These are phyloP conservation scores for Dascillus cervinus DNA, from an alignment of 2,888 invertebrate species.

Conservation along the genomic window DNA sequence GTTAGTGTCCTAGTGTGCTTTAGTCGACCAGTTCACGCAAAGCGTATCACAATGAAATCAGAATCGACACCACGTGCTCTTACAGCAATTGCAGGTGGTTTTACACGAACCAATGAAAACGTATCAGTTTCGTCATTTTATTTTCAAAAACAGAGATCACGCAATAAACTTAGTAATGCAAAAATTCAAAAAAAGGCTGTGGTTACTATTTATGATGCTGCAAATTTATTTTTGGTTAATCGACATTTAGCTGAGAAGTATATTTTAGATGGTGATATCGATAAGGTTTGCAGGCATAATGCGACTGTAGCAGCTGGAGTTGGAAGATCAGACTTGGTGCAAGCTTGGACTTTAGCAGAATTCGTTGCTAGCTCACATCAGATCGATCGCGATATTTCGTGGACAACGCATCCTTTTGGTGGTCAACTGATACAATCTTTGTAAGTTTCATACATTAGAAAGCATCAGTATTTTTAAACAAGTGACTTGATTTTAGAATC, in stretches of 20 bases:
- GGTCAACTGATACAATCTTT: constrained; percentile 75
- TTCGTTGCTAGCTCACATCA: constrained; percentile 49
- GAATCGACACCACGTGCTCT: constrained; percentile 74
- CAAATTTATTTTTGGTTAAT: constrained; percentile 69
- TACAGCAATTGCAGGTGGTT: constrained; percentile 56
- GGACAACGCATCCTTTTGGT: constrained; percentile 81
- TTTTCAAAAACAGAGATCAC: constrained; percentile 49
- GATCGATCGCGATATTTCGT: constrained; percentile 61
- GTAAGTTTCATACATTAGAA: constrained; percentile 55
- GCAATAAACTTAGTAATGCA: constrained; percentile 24
- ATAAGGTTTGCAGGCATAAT: constrained; percentile 73
- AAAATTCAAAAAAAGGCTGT: constrained; percentile 44
- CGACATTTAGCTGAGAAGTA: constrained; percentile 79
- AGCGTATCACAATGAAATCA: constrained; percentile 61
- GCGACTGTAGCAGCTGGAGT: constrained; percentile 65
- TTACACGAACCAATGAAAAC: constrained; percentile 28
- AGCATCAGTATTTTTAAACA: neutral
- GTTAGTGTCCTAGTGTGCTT: constrained; percentile 82
- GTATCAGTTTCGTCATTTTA: constrained; percentile 65
- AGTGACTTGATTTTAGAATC: constrained; percentile 48
- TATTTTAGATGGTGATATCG: constrained; percentile 52
- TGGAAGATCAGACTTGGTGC: constrained; percentile 74
- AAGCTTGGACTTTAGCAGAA: constrained; percentile 81
- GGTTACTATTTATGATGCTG: constrained; percentile 66
- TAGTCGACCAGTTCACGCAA: constrained; percentile 59